phyloP scores from a whole-genome alignment of 2,888 invertebrate species.

The Emmelina monodactyla region DNA sequence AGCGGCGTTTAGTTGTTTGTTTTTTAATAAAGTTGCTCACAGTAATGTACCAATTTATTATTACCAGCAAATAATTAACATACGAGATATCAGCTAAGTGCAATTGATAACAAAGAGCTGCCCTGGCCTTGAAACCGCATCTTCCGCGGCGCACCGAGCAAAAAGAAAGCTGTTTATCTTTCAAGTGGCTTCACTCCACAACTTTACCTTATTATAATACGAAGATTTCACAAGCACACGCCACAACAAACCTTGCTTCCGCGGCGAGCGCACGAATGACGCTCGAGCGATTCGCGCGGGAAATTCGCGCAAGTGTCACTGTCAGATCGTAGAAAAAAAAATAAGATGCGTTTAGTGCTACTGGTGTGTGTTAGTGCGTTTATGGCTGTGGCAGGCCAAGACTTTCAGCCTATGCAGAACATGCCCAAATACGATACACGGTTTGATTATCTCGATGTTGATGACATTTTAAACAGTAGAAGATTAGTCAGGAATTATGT shows the following conservation, averaged over 20 bases:
- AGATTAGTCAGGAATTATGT: slow-evolving; percentile 75
- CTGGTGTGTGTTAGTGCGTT: slow-evolving; percentile 31
- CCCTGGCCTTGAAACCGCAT: not conserved
- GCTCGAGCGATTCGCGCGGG: slow-evolving; percentile 16
- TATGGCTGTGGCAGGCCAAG: slow-evolving; percentile 33
- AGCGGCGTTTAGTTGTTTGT: too few relatives aligned
- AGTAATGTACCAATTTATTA: too few relatives aligned
- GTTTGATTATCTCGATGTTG: slow-evolving; percentile 76
- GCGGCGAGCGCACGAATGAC: slow-evolving; percentile 29
- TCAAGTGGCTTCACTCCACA: too few relatives aligned
- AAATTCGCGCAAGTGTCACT: slow-evolving; percentile 11
- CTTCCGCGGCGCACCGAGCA: not conserved
- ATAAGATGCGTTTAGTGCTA: slow-evolving; percentile 39
- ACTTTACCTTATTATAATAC: not conserved
- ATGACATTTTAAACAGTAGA: slow-evolving; percentile 72
- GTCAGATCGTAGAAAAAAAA: not conserved
- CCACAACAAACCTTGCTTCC: slow-evolving; percentile 24
- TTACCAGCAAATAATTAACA: too few relatives aligned
- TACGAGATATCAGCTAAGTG: too few relatives aligned
- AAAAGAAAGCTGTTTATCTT: too few relatives aligned
- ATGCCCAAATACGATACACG: slow-evolving; percentile 60
- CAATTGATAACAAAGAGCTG: too few relatives aligned
- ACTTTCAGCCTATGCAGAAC: slow-evolving; percentile 31
- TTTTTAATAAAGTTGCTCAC: too few relatives aligned
- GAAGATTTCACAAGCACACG: slow-evolving; percentile 18